These are phyloP conservation scores for Heterodera schachtii DNA, from an alignment of 1,140 invertebrate species.

Conservation along the genomic window DNA sequence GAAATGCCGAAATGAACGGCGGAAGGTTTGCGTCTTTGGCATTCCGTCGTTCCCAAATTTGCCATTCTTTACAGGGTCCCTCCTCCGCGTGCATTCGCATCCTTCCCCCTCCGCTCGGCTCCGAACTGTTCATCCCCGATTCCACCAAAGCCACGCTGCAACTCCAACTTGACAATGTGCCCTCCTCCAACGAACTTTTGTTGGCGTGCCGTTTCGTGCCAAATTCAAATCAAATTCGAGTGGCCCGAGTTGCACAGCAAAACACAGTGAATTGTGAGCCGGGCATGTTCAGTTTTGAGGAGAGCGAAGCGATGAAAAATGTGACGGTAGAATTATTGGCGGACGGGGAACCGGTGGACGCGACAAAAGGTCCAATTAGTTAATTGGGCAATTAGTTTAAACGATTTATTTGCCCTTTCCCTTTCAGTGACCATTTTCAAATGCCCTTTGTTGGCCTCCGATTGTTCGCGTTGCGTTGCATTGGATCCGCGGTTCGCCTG, in stretches of 20 bases:
- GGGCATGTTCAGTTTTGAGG: conserved; percentile 28
- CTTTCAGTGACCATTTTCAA: conserved; percentile 82
- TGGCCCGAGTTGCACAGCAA: conserved; percentile 12
- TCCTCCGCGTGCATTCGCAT: conserved; percentile 12
- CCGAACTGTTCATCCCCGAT: conserved; percentile 47
- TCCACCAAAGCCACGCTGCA: conserved; percentile 41
- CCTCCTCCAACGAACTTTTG: too few species aligned
- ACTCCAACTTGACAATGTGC: conserved; percentile 47
- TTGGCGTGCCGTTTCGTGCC: conserved; percentile 17
- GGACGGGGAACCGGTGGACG: conserved; percentile 47
- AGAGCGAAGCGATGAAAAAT: conserved; percentile 23
- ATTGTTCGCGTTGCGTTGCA: conserved; percentile 90
- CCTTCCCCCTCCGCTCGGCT: conserved; percentile 10
- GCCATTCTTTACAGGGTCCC: neutral
- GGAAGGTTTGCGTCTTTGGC: neutral
- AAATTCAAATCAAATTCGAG: neutral
- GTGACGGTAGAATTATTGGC: conserved; percentile 50
- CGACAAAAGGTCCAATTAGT: conserved; percentile 32
- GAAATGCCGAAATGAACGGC: conserved; percentile 17
- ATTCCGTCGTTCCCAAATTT: neutral
- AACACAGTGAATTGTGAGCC: conserved; percentile 31
- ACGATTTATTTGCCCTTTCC: neutral
- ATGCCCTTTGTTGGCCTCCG: conserved; percentile 87
- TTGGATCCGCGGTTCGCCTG: conserved; percentile 81
- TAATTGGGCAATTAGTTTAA: too few species aligned